Conservation (phyloP, 2,113 vertebrate genomes). For the Pachypanchax playfairii region DNA sequence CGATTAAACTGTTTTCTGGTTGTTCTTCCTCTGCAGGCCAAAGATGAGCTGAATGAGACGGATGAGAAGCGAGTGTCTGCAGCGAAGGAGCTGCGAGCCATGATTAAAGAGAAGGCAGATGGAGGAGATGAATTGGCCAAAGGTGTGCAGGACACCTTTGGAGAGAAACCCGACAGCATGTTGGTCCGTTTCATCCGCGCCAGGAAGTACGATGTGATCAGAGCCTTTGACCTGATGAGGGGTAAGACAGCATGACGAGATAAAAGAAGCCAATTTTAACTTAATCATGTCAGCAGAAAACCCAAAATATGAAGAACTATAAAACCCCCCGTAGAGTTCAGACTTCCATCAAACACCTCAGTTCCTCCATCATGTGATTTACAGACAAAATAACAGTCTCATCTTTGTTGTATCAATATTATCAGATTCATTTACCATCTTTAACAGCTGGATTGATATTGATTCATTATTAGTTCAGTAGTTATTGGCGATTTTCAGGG, state of each 20-base stretch:
- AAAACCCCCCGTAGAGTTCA: too few species aligned
- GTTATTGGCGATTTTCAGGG: too few species aligned
- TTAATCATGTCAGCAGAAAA: too few species aligned
- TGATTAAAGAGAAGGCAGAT: constrained; percentile 83
- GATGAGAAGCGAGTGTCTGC: constrained; percentile 84
- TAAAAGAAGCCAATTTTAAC: neutral
- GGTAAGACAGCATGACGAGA: constrained; percentile 71
- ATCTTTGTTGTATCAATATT: too few species aligned
- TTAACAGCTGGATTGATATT: too few species aligned
- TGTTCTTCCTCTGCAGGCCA: constrained; percentile 81
- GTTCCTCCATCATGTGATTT: too few species aligned
- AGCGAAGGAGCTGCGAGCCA: constrained; percentile 83
- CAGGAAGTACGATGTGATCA: constrained; percentile 88
- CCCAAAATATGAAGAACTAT: too few species aligned
- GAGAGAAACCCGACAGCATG: constrained; percentile 79
- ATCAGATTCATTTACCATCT: too few species aligned
- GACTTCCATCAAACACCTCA: too few species aligned
- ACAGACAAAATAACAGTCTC: too few species aligned
- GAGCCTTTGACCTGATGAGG: constrained; percentile 92
- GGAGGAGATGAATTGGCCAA: constrained; percentile 83
- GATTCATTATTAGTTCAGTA: too few species aligned
- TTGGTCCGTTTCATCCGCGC: constrained; percentile 93
- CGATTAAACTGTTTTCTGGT: neutral
- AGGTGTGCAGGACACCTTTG: constrained; percentile 84
- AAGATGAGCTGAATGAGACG: constrained; percentile 93